A percentile compares a stretch with the other conserved stretches of the same genome.
Evolutionary conservation across 2,888 invertebrate species (phyloP).

Genomic region (Eupithecia centaureata): DNA sequence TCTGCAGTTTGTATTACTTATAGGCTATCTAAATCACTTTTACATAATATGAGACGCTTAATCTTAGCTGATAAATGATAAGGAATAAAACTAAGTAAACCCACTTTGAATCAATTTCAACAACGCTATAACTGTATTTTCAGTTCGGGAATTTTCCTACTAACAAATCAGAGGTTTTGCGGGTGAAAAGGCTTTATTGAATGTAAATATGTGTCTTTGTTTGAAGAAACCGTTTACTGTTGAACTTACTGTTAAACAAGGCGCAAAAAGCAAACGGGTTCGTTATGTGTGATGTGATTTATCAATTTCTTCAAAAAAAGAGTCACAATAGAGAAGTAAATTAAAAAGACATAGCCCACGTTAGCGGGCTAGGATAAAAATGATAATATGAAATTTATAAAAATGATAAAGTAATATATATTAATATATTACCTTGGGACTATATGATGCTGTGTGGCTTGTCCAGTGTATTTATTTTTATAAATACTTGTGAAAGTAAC

Average conservation of each 20-base stretch:
- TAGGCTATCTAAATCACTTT: not conserved
- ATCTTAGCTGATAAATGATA: not conserved
- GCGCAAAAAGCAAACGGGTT: not conserved
- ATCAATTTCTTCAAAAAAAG: not conserved
- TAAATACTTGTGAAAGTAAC: not conserved
- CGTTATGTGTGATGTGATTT: not conserved
- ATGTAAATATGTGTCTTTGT: not conserved
- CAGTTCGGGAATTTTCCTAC: not conserved
- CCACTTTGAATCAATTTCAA: not conserved
- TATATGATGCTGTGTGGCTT: too few species aligned
- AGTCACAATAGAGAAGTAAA: not conserved
- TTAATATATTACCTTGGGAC: too few species aligned
- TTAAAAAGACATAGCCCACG: not conserved
- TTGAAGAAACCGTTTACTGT: not conserved
- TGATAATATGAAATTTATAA: too few species aligned
- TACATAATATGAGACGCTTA: not conserved
- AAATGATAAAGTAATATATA: too few species aligned
- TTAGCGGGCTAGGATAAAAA: not conserved
- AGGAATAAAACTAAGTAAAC: not conserved
- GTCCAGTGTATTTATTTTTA: too few species aligned
- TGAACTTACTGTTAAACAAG: not conserved
- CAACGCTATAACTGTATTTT: not conserved
- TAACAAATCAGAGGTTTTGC: not conserved
- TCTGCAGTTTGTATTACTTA: not conserved
- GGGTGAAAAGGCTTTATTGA: not conserved